Evolutionary conservation across 30 jellyfish, hydroid and myxozoan genomes (phyloP), one percentile per base, ranked within the genome.

Genomic region (Aurelia sp.): DNA sequence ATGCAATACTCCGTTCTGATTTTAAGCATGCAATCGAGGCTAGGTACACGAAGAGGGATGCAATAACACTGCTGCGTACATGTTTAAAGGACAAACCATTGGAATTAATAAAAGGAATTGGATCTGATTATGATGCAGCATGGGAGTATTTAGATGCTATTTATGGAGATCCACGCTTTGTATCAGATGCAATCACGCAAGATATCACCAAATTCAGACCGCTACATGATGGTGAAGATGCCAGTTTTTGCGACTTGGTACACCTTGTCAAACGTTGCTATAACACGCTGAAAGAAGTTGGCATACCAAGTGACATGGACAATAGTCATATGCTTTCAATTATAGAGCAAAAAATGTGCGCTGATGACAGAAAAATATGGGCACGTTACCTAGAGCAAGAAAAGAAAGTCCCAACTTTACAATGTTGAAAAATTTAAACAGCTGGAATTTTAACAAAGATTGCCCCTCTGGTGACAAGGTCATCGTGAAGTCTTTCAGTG

Each of bases 101-200:
- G 91, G 96, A 77, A 73, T 67, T 85, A 63, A 65, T 85, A 33
- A 85, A 85, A 47, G 89, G 85, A 73, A 77, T 87, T 67, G 84
- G 80, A 69, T 13, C 82, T 61, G 97, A 79, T 80, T 78, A 78
- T 52, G 90, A 91, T 61, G 92, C 90, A 19, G 88, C 83, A 12
- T 85, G 93, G 96, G 90, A 69, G 82, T 79, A 80, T 47, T 70
- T 84, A 44, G 92, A 84, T 65, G 91, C 90, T 61, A 85, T 64
- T 47, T 84, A 91, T 91, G 93, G 96, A 44, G 96, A 85, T 20
- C 92, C 93, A 76, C 69, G 93, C 10, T 48, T 63, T 27, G 85
- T 71, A 52, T 77, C 94, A 51, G 96, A 91, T 70, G 90, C 87
- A 44, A 70, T 76, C 80, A 76, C 74, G 84, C 92, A 78, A 52